Conservation (phyloP, 1,140 invertebrate genomes). For the Samia ricini region DNA sequence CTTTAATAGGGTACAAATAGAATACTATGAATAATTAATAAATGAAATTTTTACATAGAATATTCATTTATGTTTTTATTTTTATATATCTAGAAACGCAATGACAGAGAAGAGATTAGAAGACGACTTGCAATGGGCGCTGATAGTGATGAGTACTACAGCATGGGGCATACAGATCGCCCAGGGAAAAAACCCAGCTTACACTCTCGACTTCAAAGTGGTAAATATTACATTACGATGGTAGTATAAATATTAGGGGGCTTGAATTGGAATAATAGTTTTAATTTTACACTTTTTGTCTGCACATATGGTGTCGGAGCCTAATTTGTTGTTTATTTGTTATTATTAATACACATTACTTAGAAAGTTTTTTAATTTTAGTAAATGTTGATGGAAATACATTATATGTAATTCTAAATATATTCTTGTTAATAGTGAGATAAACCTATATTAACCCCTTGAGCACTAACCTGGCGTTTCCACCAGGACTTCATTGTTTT, state of each 20-base stretch:
- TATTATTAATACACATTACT: conserved; percentile 5
- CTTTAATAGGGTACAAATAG: background rate
- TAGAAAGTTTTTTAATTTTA: background rate
- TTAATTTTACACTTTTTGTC: background rate
- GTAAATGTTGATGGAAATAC: background rate
- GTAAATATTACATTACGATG: conserved; percentile 68
- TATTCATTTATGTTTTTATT: conserved; percentile 18
- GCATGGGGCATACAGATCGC: conserved; percentile 78
- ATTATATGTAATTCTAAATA: too few species aligned
- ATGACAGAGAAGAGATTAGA: conserved; percentile 95
- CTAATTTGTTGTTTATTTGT: conserved; percentile 10
- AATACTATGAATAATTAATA: background rate
- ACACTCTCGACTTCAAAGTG: conserved; percentile 91
- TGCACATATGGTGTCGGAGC: background rate
- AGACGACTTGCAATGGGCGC: conserved; percentile 91
- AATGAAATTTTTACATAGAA: background rate
- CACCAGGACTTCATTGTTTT: too few species aligned
- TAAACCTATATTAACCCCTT: too few species aligned
- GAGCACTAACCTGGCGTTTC: too few species aligned
- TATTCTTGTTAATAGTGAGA: too few species aligned
- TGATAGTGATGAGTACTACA: conserved; percentile 87
- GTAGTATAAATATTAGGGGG: background rate
- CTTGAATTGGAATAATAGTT: background rate
- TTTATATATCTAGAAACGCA: conserved; percentile 83
- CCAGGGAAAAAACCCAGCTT: conserved; percentile 90